Evolutionary conservation across 2,113 vertebrate species (phyloP).

Genomic region (Siniperca knerii): DNA sequence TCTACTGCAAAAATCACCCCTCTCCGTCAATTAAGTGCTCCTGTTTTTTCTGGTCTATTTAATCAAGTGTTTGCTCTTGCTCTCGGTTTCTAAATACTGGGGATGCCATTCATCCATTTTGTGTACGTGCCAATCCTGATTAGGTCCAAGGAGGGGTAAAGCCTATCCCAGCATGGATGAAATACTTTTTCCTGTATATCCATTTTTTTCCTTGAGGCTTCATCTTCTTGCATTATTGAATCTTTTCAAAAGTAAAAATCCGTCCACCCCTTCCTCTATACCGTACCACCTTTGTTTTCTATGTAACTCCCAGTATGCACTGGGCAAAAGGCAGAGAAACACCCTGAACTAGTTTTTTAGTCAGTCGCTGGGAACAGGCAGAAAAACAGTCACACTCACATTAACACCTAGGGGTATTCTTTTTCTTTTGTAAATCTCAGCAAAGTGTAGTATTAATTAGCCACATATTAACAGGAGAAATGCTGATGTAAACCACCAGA

Average conservation of each 20-base stretch:
- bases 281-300: background rate
- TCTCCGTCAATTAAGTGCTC: background rate
- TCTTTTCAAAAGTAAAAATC: constrained; percentile 25
- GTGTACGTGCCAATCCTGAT: background rate
- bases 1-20: background rate
- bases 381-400: background rate
- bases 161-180: background rate
- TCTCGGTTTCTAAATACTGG: background rate
- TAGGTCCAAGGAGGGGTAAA: constrained; percentile 10
- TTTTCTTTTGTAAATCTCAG: background rate
- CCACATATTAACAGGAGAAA: background rate
- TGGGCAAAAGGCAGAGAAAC: background rate
- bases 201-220: constrained; percentile 4
- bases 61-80: background rate
- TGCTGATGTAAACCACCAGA: background rate
- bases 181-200: constrained; percentile 3
- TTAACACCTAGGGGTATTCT: background rate
- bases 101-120: constrained; percentile 4
- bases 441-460: background rate
- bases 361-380: background rate
- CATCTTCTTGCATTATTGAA: constrained; percentile 42
- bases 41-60: background rate
- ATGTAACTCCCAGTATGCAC: constrained; percentile 1
- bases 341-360: background rate
- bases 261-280: constrained; percentile 2